Evolutionary conservation across 2,888 invertebrate species (phyloP).

Genomic region (Perizoma affinitatum): DNA sequence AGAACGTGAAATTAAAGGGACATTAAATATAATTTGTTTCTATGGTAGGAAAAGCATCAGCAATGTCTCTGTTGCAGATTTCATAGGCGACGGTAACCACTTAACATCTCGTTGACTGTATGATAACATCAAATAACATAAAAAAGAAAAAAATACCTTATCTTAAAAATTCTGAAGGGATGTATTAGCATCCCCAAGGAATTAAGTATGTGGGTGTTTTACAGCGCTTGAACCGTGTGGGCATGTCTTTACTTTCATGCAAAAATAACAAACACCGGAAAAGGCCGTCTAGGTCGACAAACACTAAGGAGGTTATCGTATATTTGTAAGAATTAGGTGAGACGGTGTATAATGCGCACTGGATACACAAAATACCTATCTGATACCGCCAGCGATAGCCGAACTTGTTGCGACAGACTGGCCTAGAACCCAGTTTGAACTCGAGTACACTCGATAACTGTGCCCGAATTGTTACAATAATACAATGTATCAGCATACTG

Average conservation of each 20-base stretch:
- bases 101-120: too few relatives aligned
- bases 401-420: slow-evolving; percentile 74
- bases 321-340: slow-evolving; percentile 57
- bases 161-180: too few relatives aligned
- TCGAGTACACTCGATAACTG: slow-evolving; percentile 71
- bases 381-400: slow-evolving; percentile 55
- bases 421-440: slow-evolving; percentile 78
- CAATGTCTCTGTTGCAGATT: too few relatives aligned
- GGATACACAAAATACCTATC: slow-evolving; percentile 56
- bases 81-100: too few relatives aligned
- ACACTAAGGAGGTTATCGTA: slow-evolving; percentile 55
- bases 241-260: slow-evolving; percentile 1
- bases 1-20: too few relatives aligned
- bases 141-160: too few relatives aligned
- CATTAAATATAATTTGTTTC: too few relatives aligned
- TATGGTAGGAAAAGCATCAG: too few relatives aligned
- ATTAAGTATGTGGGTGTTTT: neutral
- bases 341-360: slow-evolving; percentile 50
- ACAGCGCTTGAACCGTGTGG: slow-evolving; percentile 6
- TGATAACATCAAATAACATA: too few relatives aligned
- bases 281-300: slow-evolving; percentile 54
- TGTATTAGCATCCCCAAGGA: too few relatives aligned
- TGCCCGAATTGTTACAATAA: slow-evolving; percentile 54
- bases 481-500: slow-evolving; percentile 13
- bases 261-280: slow-evolving; percentile 47